Evolutionary conservation across 2,797 vertebrate species (phyloP).

Genomic region (Allobates femoralis): DNA sequence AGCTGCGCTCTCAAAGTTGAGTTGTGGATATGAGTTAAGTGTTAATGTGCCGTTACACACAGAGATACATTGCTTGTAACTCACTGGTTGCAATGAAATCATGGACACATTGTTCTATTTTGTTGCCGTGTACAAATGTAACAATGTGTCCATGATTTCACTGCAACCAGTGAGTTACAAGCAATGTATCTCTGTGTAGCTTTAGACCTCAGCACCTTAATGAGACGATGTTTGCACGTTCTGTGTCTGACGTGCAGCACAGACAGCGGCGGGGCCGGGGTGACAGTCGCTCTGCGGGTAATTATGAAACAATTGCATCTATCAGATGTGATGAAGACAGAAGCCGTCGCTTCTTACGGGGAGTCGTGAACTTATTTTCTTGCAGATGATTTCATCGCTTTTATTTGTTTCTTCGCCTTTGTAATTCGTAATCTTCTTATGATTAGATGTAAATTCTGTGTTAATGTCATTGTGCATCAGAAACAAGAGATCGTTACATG

Average conservation of each 20-base stretch:
- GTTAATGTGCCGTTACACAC: no score
- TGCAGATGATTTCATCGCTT: neutral
- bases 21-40: neutral
- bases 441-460: slow-evolving; percentile 13
- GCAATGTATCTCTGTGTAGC: no score
- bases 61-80: no score
- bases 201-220: neutral
- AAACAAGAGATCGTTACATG: neutral
- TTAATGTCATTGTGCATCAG: slow-evolving; percentile 4
- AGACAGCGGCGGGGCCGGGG: neutral
- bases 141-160: no score
- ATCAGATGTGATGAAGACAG: neutral
- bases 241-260: neutral
- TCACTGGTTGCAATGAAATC: no score
- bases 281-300: neutral
- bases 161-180: no score
- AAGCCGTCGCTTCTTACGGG: neutral
- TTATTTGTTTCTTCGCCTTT: neutral
- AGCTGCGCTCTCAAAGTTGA: neutral
- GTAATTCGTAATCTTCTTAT: neutral
- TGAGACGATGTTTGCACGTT: neutral
- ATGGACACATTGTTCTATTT: no score
- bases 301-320: slow-evolving; percentile 9
- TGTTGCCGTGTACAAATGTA: no score
- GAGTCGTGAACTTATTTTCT: neutral